Evolutionary conservation across 2,797 vertebrate genomes (phyloP), one percentile per base, ranked within the genome.

Genomic region (Dendrocincla fuliginosa): DNA sequence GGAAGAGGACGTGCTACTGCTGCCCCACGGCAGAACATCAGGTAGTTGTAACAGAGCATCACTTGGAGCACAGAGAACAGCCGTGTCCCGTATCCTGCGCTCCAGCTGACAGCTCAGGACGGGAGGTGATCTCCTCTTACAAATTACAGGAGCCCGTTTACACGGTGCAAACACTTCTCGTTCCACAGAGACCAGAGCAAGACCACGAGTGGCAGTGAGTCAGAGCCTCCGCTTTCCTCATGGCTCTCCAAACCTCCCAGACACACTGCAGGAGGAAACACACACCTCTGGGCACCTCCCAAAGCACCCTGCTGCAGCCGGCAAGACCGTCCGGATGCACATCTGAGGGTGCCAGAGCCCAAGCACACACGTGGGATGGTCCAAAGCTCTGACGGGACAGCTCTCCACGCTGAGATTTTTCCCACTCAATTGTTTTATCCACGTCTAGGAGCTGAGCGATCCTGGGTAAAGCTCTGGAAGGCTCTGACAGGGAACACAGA

Each of bases 111-210:
- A 92, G 95, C 94, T 89, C 59, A 0, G 79, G 68, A 60, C 1
- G 22, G 84, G 79, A 80, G 89, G 64, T 0, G 4, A 91, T 81
- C 87, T 91, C 95, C 65, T 93, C 90, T 90, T 70, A 74, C 79
- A 75, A 64, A 91, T 61, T 44, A 88, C 94, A 87, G 89, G 71
- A 69, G 82, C 69, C 37, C 6, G 0, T 83, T 85, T 57, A 57
- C 76, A 74, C 42, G 17, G 76, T 57, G 87, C 85, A 77, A 74
- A 71, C 76, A 25, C 87, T 82, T 91, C 71, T 84, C 78, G 0
- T 77, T 83, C 39, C 28, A 56, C 55, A 49, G 84, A 90, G 59
- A 76, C 28, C 52, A 13, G 46, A 84, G 79, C 0, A 13, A 50
- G 59, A 64, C 57, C 6, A 1, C 8, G 0, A 76, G 27, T 6